Evolutionary conservation across 2,113 vertebrate species (phyloP).

Genomic region (Junco hyemalis): DNA sequence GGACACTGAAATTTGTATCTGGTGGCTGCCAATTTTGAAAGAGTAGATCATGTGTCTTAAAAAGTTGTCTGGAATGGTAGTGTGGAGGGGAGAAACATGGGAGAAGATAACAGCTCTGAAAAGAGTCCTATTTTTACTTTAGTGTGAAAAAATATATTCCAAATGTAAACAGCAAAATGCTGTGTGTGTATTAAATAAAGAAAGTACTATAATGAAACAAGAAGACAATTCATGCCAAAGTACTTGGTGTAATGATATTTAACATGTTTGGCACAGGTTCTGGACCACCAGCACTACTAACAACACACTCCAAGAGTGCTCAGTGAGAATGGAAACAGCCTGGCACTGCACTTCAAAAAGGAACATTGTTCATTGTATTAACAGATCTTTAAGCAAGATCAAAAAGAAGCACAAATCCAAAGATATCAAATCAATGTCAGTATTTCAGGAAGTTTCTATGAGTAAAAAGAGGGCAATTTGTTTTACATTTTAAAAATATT

Average conservation of each 20-base stretch:
- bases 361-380: background rate
- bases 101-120: background rate
- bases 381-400: background rate
- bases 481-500: background rate
- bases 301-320: background rate
- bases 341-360: background rate
- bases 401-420: background rate
- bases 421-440: background rate
- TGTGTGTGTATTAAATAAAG: background rate
- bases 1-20: background rate
- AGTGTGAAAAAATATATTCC: background rate
- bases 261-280: background rate
- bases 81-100: background rate
- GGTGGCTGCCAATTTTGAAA: background rate
- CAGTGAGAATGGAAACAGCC: background rate
- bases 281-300: background rate
- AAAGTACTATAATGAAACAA: background rate
- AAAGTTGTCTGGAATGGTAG: background rate
- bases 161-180: background rate
- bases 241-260: background rate
- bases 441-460: background rate
- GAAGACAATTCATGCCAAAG: background rate
- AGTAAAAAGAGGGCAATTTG: background rate
- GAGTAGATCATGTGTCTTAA: background rate
- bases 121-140: background rate